Base-by-base conservation (phyloP, 1,140 invertebrate genomes). In the Brachionus plicatilis region DNA sequence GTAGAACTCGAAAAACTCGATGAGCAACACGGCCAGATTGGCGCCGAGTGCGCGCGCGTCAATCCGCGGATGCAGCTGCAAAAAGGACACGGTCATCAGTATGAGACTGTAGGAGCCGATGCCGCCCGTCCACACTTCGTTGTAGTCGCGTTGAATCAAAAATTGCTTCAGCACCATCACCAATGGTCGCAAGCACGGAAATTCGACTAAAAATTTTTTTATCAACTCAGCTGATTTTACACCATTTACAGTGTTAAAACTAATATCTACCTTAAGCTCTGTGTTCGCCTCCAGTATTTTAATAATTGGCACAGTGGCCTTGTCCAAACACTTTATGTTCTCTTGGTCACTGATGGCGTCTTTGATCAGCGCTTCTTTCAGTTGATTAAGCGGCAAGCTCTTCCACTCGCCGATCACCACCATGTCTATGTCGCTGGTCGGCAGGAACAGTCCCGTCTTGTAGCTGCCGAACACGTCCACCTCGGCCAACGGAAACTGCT, bases 21-120 rank as follows among this genome's bases (percentile, higher is more conserved):
- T 94, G 84, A 99, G 91, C 85, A 99, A 91, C 80, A 97, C 94
- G 84, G 96, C 97, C 45, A 99, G 91, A 91, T 99, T 98, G 60
- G 65, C 43, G n/a, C 91, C 83, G 92, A 84, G 20, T 85, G 85
- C 43, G 85, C 84, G 53, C 1, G 79, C 33, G 91, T 91, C 66
- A 89, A 88, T 87, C 94, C 92, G 85, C 91, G 90, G 86, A 93
- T 90, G 24, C 93, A 94, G 90, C 92, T 98, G 96, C 85, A 99
- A 92, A 91, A 98, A 99, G 91, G 95, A 97, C 89, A 99, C 95
- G 87, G 95, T 95, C 94, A 99, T 96, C 80, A 99, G 93, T 89
- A 99, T 98, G 86, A 99, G 92, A 88, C 96, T 96, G 90, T 99
- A 99, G 50, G 96, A 99, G 86, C 96, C 96, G 87, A 99, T 97